A percentile compares a stretch with the other conserved stretches of the same genome.
Conservation (phyloP, 2,113 vertebrate genomes). For the Rissa tridactyla region DNA sequence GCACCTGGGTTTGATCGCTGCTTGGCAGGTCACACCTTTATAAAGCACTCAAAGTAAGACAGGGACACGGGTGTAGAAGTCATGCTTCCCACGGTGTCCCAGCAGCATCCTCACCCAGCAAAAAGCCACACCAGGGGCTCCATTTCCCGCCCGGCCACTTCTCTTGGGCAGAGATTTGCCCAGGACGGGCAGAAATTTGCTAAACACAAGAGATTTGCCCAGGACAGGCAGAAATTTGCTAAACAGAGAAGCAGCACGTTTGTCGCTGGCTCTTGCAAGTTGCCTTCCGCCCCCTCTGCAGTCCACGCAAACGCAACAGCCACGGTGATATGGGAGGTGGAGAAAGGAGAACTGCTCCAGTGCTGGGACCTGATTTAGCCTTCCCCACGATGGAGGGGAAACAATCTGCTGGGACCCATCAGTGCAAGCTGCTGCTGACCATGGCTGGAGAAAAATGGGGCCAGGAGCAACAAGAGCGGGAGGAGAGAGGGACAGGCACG, state of each 20-base stretch:
- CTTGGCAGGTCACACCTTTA: not conserved
- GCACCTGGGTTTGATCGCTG: not conserved
- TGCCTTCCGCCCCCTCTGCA: not conserved
- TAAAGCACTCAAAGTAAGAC: not conserved
- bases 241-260: not conserved
- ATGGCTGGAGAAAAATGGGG: not conserved
- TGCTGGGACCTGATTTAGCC: not conserved
- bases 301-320: not conserved
- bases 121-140: not conserved
- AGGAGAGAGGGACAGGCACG: not conserved
- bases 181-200: not conserved
- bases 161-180: not conserved
- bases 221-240: not conserved
- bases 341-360: not conserved
- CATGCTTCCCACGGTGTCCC: not conserved
- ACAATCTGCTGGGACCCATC: not conserved
- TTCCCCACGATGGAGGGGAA: not conserved
- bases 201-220: not conserved
- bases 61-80: not conserved
- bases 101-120: not conserved
- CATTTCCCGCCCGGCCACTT: not conserved
- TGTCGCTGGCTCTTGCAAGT: not conserved
- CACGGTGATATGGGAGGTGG: not conserved
- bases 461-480: not conserved
- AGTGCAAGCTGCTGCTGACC: not conserved